Evolutionary conservation across 2,113 vertebrate species (phyloP).

Genomic region (Chaetodon auriga): DNA sequence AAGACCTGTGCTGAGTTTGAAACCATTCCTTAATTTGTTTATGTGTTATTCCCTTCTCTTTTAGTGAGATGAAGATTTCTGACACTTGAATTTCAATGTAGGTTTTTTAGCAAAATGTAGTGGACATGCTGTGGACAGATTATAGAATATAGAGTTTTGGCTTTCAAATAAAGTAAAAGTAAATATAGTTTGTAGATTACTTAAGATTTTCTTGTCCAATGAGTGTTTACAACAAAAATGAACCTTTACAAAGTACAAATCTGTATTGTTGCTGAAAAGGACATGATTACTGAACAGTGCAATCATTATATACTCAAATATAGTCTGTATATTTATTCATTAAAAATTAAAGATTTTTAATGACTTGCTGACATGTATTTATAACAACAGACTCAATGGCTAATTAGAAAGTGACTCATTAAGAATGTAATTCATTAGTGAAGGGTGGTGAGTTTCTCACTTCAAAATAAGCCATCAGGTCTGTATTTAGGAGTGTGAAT

Average conservation of each 20-base stretch:
- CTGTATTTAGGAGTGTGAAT: not conserved
- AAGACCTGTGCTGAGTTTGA: not conserved
- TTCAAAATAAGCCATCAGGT: not conserved
- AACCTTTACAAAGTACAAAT: not conserved
- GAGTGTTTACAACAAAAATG: no score
- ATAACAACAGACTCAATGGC: not conserved
- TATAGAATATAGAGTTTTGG: not conserved
- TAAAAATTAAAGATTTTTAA: not conserved
- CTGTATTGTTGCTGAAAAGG: not conserved
- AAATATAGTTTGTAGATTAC: not conserved
- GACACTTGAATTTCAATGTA: not conserved
- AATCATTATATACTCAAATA: not conserved
- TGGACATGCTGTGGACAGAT: not conserved
- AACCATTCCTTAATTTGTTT: not conserved
- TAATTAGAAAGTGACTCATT: not conserved
- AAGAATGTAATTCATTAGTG: not conserved
- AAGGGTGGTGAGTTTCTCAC: not conserved
- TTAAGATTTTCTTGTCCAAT: no score
- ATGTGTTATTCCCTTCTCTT: not conserved
- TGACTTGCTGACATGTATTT: slow-evolving; percentile 8
- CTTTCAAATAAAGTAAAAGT: not conserved
- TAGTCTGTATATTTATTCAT: not conserved
- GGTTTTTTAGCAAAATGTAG: not conserved
- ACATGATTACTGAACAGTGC: not conserved
- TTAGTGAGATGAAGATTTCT: not conserved